Base-by-base conservation (phyloP, 2,888 invertebrate genomes). In the Ornithoptera priamus region DNA sequence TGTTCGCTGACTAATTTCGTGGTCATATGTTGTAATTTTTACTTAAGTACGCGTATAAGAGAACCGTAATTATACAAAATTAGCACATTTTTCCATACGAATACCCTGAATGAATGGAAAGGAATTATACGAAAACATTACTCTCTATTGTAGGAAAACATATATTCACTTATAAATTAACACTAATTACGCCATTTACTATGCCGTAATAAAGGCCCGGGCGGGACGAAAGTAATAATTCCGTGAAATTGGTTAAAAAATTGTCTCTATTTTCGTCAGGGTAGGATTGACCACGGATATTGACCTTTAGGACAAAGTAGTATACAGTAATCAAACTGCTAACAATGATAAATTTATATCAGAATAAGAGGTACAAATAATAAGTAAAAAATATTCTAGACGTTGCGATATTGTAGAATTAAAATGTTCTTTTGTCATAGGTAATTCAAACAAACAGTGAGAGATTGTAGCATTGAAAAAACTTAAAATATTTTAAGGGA, bases 401-500 rank as follows among this genome's bases (percentile, higher is more conserved):
- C 18, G 50, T 50, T 18, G 15, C 17, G 18, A 50, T 15, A 17
- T 50, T 50, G 15, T 50, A 50, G 15, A 50, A 50, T 50, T 17
- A 50, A 50, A 50, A 50, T 50, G 50, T 50, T 57, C 57, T 57
- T 56, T 56, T 57, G 20, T 57, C 20, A 20, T n/a, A 57, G 57
- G 20, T 57, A 20, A 57, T 57, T 57, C n/a, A 20, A 57, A 20
- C 57, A 57, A 57, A 57, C 57, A 20, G 8, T 20, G 20, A 20
- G 20, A 57, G 57, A 53, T 30, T 18, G 62, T 64, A 39, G n/a
- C 50, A 39, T 24, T 64, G 59, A 24, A 67, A 60, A 64, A 63
- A 39, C 18, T 22, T 59, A 59, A 59, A 65, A 60, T 67, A 75
- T 74, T 80, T 81, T 79, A 80, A 81, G 76, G 74, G 73, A 78